A percentile compares a stretch with the other conserved stretches of the same genome.
Conservation (phyloP, 2,797 vertebrate genomes). For the Podarcis siculus region DNA sequence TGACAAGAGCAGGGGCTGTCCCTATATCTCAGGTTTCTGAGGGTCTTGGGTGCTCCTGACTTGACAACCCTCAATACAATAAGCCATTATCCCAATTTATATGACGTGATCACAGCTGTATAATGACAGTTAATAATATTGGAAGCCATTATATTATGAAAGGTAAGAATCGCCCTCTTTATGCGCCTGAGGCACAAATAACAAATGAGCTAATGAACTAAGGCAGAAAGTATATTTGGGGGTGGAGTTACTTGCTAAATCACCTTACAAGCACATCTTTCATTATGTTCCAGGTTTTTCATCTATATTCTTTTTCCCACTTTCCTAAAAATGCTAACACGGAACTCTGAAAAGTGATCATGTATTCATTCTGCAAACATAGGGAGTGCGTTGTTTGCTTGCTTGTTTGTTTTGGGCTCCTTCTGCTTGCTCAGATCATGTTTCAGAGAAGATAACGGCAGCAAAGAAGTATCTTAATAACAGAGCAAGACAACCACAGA, state of each 20-base stretch:
- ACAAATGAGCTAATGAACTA: background rate
- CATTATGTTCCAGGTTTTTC: background rate
- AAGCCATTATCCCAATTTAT: too few species aligned
- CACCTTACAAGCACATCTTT: background rate
- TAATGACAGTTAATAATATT: too few species aligned
- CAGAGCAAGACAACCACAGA: background rate
- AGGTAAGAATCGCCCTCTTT: background rate
- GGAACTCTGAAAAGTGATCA: background rate
- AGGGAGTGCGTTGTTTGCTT: background rate
- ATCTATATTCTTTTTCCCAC: background rate
- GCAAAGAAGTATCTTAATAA: background rate
- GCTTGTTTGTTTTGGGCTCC: background rate
- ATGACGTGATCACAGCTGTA: too few species aligned
- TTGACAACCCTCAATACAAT: too few species aligned
- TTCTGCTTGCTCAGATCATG: background rate
- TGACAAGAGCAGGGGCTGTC: too few species aligned
- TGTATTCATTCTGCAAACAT: slow-evolving; percentile 9
- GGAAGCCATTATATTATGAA: background rate
- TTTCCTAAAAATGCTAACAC: background rate
- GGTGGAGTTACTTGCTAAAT: background rate
- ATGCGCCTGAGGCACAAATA: background rate
- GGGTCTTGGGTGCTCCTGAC: too few species aligned
- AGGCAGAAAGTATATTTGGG: background rate
- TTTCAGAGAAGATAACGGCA: background rate
- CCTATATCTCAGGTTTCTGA: too few species aligned